phyloP scores from a whole-genome alignment of 2,888 invertebrate species.

The Clanis bilineata region DNA sequence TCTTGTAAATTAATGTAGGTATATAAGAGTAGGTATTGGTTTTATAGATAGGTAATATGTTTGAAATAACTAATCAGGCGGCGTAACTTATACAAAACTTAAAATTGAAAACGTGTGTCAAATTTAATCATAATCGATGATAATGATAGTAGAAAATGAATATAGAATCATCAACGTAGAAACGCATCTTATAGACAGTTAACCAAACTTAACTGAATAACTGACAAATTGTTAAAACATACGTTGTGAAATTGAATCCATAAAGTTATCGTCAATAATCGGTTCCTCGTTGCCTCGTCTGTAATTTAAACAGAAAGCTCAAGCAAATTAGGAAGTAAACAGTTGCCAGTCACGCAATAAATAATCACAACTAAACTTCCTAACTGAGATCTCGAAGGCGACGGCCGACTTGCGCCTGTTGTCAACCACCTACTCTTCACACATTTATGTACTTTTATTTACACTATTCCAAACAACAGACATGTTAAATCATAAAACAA shows the following conservation, averaged over 20 bases:
- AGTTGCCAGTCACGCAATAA: constrained; percentile 33
- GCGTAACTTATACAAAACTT: too few species aligned
- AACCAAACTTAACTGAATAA: neutral
- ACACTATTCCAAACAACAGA: constrained; percentile 21
- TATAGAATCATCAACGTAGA: neutral
- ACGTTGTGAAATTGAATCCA: neutral
- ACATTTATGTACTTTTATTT: constrained; percentile 10
- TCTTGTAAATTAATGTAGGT: too few species aligned
- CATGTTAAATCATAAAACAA: constrained; percentile 29
- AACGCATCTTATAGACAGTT: neutral
- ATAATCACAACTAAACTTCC: constrained; percentile 34
- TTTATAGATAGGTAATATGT: too few species aligned
- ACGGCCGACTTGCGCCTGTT: constrained; percentile 21
- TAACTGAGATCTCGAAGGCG: constrained; percentile 22
- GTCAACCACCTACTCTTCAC: constrained; percentile 12
- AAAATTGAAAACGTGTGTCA: too few species aligned
- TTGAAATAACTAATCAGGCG: too few species aligned
- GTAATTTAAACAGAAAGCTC: constrained; percentile 27
- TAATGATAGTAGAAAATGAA: too few species aligned
- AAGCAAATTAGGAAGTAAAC: constrained; percentile 40
- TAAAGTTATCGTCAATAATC: neutral
- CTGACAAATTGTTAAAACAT: neutral
- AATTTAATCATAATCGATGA: too few species aligned
- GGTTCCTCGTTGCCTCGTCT: neutral
- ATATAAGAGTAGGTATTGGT: too few species aligned